Evolutionary conservation across 2,797 vertebrate species (phyloP).

Genomic region (Channallabes apus): DNA sequence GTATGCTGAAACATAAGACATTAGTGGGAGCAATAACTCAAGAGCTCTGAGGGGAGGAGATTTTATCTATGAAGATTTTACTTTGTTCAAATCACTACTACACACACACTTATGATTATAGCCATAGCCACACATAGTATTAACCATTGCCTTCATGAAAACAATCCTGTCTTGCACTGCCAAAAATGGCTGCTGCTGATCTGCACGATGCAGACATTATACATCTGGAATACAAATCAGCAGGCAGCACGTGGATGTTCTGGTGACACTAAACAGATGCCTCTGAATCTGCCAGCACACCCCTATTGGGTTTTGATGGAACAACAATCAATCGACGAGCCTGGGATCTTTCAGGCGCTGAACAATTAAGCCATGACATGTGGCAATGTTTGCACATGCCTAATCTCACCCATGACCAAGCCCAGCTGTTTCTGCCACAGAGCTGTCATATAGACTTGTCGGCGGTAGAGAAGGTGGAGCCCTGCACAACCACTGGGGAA

Average conservation of each 20-base stretch:
- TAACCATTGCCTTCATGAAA: slow-evolving; percentile 2
- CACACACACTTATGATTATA: background rate
- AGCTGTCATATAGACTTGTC: slow-evolving; percentile 30
- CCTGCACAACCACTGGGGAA: background rate
- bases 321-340: slow-evolving; percentile 8
- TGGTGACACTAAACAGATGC: slow-evolving; percentile 45
- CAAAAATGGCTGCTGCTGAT: slow-evolving; percentile 29
- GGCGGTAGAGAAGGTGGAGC: slow-evolving; percentile 25
- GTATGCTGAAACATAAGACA: background rate
- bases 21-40: slow-evolving; percentile 23
- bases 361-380: slow-evolving; percentile 38
- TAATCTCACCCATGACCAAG: slow-evolving; percentile 34
- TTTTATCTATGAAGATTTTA: slow-evolving; percentile 7
- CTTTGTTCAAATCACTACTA: background rate
- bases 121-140: background rate
- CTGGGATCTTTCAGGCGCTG: slow-evolving; percentile 18
- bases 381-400: slow-evolving; percentile 12
- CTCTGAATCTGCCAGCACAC: slow-evolving; percentile 19
- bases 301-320: slow-evolving; percentile 37
- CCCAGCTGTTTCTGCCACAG: slow-evolving; percentile 41
- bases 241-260: slow-evolving; percentile 8
- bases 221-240: slow-evolving; percentile 29
- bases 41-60: background rate
- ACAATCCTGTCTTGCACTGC: background rate
- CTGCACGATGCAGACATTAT: background rate